Conservation (phyloP, 2,797 vertebrate genomes). For the Rhabdophis nuchalis region DNA sequence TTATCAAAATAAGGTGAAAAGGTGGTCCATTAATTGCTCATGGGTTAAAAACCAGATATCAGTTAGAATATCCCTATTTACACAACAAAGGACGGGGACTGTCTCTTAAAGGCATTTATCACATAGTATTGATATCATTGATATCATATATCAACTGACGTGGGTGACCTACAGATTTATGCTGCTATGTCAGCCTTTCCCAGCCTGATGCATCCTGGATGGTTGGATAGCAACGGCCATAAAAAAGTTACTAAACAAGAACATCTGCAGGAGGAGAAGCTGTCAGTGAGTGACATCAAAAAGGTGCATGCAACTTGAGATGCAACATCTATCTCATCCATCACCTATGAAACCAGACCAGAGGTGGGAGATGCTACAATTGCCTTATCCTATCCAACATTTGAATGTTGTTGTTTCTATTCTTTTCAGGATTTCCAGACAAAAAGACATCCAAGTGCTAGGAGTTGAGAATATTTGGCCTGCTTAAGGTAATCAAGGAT, state of each 20-base stretch:
- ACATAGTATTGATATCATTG: constrained; percentile 15
- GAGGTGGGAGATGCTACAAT: not conserved
- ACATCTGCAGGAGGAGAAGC: not conserved
- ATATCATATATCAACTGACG: not conserved
- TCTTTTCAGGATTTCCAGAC: not conserved
- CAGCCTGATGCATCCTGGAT: not conserved
- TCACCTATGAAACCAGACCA: not conserved
- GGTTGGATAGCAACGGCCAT: not conserved
- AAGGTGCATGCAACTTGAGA: not conserved
- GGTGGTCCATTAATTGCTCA: not conserved
- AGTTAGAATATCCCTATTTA: not conserved
- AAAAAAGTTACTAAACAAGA: not conserved
- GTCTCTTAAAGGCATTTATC: not conserved
- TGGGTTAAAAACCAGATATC: not conserved
- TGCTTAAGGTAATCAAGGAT: not conserved
- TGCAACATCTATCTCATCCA: not conserved
- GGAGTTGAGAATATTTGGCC: not conserved
- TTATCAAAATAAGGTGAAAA: constrained; percentile 13
- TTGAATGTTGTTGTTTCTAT: not conserved
- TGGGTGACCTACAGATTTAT: not conserved
- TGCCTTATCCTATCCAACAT: not conserved
- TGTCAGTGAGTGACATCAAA: not conserved
- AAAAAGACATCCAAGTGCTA: not conserved
- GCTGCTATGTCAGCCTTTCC: not conserved
- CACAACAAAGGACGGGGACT: not conserved